Conservation (phyloP, 2,113 vertebrate species). For the Chamaea fasciata region DNA sequence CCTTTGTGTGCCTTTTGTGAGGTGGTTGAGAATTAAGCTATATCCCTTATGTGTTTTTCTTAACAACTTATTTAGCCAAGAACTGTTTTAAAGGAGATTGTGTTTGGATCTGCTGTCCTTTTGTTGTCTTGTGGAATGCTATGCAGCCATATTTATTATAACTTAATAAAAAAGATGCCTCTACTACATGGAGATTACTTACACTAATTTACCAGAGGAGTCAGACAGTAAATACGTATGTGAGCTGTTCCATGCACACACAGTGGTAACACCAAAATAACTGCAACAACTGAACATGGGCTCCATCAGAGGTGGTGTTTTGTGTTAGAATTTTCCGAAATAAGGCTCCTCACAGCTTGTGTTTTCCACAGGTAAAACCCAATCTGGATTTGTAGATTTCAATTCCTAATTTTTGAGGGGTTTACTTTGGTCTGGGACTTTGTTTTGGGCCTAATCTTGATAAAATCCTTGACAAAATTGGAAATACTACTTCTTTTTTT, state of each 20-base stretch:
- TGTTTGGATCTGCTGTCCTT: not conserved
- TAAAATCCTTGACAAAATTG: not conserved
- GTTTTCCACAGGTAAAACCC: not conserved
- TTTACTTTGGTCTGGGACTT: not conserved
- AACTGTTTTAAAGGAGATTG: not conserved
- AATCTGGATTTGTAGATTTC: not conserved
- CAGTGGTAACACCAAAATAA: not conserved
- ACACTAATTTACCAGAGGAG: not conserved
- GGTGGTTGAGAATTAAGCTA: not conserved
- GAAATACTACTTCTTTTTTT: not conserved
- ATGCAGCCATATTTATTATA: not conserved
- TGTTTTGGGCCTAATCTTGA: not conserved
- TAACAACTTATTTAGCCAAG: not conserved
- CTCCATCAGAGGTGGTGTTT: not conserved
- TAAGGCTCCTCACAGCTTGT: not conserved
- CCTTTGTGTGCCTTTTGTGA: not conserved
- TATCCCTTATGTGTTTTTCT: not conserved
- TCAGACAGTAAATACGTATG: not conserved
- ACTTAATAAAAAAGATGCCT: not conserved
- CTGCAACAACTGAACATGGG: not conserved
- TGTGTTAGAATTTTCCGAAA: not conserved
- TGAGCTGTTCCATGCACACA: not conserved
- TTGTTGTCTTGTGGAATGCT: not conserved
- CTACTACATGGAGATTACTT: not conserved
- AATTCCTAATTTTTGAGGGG: fast-evolving